Conservation (phyloP, 2,797 vertebrate species). For the Falco columbarius region DNA sequence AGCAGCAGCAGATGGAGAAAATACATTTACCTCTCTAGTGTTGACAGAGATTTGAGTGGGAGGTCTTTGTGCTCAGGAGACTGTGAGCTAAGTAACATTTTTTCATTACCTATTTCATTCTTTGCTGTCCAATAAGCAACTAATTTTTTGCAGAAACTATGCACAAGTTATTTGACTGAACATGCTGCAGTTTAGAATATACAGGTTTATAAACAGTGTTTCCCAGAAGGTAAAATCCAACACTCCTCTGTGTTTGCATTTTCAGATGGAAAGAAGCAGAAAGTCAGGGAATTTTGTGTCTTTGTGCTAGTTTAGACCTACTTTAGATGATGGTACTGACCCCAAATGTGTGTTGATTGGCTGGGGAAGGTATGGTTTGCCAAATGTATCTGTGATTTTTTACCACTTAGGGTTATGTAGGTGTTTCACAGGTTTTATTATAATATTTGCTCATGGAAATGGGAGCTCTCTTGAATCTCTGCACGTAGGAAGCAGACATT, state of each 20-base stretch:
- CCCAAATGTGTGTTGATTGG: background rate
- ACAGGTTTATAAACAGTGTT: background rate
- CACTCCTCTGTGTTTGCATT: background rate
- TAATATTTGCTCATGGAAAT: background rate
- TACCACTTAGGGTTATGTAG: background rate
- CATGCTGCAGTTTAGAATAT: background rate
- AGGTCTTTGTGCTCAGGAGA: background rate
- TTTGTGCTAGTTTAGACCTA: background rate
- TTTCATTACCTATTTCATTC: background rate
- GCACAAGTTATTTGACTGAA: background rate
- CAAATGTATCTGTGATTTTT: background rate
- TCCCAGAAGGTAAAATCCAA: background rate
- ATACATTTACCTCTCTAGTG: background rate
- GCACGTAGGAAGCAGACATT: background rate
- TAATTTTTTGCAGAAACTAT: background rate
- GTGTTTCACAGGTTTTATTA: background rate
- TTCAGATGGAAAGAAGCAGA: background rate
- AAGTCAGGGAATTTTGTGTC: background rate
- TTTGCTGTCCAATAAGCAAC: background rate
- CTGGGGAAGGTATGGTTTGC: background rate
- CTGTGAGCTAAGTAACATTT: background rate
- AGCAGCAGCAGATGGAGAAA: conserved; percentile 11
- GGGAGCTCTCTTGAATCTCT: background rate
- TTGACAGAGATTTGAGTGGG: background rate
- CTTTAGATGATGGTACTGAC: background rate